These are phyloP conservation scores for Sepiola atlantica DNA, from an alignment of 2,888 invertebrate species.

Conservation along the genomic window DNA sequence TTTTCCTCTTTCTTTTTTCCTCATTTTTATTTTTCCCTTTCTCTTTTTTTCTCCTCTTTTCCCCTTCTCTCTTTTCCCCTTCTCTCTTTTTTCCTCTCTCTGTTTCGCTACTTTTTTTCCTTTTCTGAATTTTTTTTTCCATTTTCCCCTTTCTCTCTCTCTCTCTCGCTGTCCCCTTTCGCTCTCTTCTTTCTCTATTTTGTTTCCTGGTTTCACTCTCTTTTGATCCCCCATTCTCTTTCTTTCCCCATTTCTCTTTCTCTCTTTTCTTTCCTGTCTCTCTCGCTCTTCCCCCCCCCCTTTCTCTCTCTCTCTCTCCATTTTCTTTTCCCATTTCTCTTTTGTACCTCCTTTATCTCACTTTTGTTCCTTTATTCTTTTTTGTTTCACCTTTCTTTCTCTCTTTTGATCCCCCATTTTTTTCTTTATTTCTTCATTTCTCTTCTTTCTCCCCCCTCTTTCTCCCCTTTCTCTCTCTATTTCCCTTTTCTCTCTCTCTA, in stretches of 20 bases:
- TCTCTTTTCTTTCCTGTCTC: background rate
- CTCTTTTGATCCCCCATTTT: no score
- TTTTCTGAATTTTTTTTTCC: background rate
- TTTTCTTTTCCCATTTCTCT: background rate
- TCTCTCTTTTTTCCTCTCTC: background rate
- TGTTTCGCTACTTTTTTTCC: background rate
- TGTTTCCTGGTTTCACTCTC: background rate
- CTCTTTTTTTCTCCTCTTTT: background rate
- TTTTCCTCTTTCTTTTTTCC: background rate
- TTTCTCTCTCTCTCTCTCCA: background rate
- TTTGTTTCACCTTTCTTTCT: no score
- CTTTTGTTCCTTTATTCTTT: no score
- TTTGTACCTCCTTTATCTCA: background rate
- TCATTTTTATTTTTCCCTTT: background rate
- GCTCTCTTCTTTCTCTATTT: background rate
- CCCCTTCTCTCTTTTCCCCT: background rate
- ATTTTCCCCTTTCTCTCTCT: background rate
- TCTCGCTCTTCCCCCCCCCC: background rate
- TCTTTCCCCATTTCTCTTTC: background rate
- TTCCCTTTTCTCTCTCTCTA: background rate
- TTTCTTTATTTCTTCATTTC: background rate
- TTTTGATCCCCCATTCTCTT: background rate
- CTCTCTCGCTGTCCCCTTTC: background rate
- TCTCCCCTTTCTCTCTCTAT: background rate
- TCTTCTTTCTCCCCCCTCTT: background rate